phyloP scores from a whole-genome alignment of 1,140 invertebrate genomes.

The Zaprionus taronus region DNA sequence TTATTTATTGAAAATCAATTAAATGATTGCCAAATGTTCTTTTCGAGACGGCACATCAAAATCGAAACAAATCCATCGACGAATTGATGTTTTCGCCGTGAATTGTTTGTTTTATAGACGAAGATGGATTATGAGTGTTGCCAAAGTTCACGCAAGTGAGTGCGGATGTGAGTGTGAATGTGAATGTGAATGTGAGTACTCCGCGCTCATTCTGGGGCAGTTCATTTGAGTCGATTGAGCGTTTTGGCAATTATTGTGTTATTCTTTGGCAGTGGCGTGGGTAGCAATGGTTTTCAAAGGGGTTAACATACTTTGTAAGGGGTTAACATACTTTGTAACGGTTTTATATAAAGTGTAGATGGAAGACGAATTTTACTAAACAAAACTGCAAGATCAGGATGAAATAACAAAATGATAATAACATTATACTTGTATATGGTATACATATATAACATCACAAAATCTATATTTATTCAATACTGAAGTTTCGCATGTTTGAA shows the following conservation, averaged over 20 bases:
- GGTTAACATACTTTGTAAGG: neutral
- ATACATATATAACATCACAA: too few relatives aligned
- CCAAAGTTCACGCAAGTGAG: slow-evolving; percentile 15
- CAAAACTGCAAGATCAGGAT: too few relatives aligned
- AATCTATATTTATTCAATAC: too few relatives aligned
- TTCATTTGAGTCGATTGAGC: neutral
- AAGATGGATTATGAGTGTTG: slow-evolving; percentile 76
- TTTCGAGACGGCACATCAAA: neutral
- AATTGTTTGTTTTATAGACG: slow-evolving; percentile 80
- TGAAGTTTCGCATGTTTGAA: too few relatives aligned
- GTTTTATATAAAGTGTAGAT: neutral
- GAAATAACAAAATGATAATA: too few relatives aligned
- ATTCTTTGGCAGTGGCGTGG: neutral
- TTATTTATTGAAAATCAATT: slow-evolving; percentile 69
- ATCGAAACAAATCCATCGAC: slow-evolving; percentile 42
- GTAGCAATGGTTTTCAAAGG: neutral
- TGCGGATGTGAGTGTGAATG: neutral
- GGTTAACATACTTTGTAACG: neutral
- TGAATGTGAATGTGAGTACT: neutral
- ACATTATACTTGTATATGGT: too few relatives aligned
- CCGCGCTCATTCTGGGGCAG: neutral
- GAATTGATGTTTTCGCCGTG: slow-evolving; percentile 69
- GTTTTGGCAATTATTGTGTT: neutral
- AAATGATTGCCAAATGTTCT: slow-evolving; percentile 77
- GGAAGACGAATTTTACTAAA: too few relatives aligned